Evolutionary conservation across 2,888 invertebrate genomes (phyloP).

Genomic region (Platypus cylindrus): DNA sequence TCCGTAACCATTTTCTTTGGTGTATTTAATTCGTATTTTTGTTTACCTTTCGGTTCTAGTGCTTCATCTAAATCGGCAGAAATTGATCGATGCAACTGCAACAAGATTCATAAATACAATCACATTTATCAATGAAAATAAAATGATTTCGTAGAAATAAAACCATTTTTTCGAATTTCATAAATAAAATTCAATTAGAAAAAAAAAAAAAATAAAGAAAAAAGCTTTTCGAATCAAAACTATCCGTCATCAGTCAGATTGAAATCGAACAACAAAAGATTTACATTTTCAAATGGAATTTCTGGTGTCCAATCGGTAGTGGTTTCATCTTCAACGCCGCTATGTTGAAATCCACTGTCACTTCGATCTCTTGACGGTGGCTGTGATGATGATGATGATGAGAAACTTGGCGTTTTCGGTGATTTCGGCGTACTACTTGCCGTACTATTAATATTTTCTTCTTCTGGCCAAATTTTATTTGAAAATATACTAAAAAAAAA

Average conservation of each 20-base stretch:
- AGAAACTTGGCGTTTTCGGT: conserved; percentile 26
- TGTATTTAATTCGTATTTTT: conserved; percentile 34
- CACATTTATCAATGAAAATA: no score
- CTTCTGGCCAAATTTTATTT: conserved; percentile 34
- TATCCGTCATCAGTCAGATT: no score
- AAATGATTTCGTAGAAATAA: no score
- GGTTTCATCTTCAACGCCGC: conserved; percentile 60
- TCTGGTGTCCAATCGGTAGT: conserved; percentile 82
- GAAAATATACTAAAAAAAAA: conserved; percentile 31
- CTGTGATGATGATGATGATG: conserved; percentile 11
- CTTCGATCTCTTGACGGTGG: conserved; percentile 29
- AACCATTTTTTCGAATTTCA: no score
- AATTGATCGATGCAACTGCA: conserved; percentile 29
- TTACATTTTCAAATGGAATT: conserved; percentile 83
- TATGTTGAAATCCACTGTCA: conserved; percentile 35
- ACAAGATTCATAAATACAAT: no score
- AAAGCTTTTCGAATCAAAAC: no score
- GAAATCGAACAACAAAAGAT: no score
- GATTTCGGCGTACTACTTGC: conserved; percentile 31
- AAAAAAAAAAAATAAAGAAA: neutral
- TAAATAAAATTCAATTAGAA: neutral
- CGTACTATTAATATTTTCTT: conserved; percentile 22
- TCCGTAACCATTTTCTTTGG: conserved; percentile 17
- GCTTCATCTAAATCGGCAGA: conserved; percentile 32
- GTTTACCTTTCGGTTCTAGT: conserved; percentile 25